Evolutionary conservation across 2,888 invertebrate genomes (phyloP), one percentile per base, ranked within the genome.

Genomic region (Dermolepida albohirtum): DNA sequence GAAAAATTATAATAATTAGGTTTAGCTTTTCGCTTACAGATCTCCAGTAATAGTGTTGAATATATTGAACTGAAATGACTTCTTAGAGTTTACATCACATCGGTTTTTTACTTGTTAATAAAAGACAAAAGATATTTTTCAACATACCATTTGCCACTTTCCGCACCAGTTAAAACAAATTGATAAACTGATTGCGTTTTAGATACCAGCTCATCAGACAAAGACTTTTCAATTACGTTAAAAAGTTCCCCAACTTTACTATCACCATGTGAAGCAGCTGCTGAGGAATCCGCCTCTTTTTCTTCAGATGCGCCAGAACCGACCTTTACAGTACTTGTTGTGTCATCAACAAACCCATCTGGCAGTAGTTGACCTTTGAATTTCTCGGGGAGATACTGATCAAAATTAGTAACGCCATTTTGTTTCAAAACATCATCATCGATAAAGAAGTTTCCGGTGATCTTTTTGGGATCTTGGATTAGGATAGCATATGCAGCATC

Each of bases 401-500:
- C 88, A 17, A 99, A 85, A 83, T 98, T 93, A 0, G 87, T 91
- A 10, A 98, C 84, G 0, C 98, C 98, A 64, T 89, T 92, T 5
- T 88, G 86, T 70, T 81, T 85, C 0, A 99, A 85, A 0, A 98
- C 87, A 12, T 94, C 92, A 78, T 99, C 98, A 80, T 99, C 99
- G 52, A 98, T 91, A 40, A 89, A 90, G 82, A 98, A 99, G 78
- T 97, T 89, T 0, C 98, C 98, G 0, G 95, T 95, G 76, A 88
- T 88, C 12, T 70, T 72, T 77, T 88, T 90, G 5, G 95, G 93
- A 75, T 96, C 92, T 76, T 92, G 90, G 77, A 86, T 87, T 11
- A 95, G 84, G 78, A 96, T 90, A 6, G 89, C 87, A 81, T 97
- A 96, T 0, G 96, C 96, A 2, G 97, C 95, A 83, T 97, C 97